phyloP scores from a whole-genome alignment of 2,113 vertebrate genomes.

The Neogobius melanostomus region DNA sequence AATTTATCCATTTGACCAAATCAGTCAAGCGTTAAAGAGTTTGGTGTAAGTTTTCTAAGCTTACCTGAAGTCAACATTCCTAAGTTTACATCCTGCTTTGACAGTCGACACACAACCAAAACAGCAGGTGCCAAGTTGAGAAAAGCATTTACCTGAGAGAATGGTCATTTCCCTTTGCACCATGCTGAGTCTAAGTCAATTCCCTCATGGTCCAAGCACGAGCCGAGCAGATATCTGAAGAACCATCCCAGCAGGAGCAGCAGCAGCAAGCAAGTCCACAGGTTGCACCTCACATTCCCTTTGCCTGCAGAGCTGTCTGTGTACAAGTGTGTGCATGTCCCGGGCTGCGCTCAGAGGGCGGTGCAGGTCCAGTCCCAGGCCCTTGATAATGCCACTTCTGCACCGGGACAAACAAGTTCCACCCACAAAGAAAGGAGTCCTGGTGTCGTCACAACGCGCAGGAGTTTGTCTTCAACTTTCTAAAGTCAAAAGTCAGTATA shows the following conservation, averaged over 20 bases:
- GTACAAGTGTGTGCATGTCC: conserved; percentile 69
- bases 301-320: conserved; percentile 23
- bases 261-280: conserved; percentile 42
- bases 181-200: conserved; percentile 47
- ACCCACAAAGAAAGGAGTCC: conserved; percentile 24
- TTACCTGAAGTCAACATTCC: conserved; percentile 1
- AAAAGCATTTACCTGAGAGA: conserved; percentile 64
- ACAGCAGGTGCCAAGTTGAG: not conserved
- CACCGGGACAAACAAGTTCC: conserved; percentile 46
- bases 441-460: conserved; percentile 26
- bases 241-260: conserved; percentile 11
- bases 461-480: conserved; percentile 1
- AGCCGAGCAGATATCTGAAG: conserved; percentile 8
- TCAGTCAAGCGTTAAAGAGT: too few relatives aligned
- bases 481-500: conserved; percentile 10
- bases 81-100: conserved; percentile 1
- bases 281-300: conserved; percentile 53
- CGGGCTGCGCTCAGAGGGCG: conserved; percentile 40
- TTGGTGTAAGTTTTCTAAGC: not conserved
- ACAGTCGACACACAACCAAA: not conserved
- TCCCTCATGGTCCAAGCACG: conserved; percentile 49
- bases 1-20: too few relatives aligned
- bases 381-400: conserved; percentile 36
- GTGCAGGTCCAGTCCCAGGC: conserved; percentile 43
- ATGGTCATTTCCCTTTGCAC: conserved; percentile 70